Evolutionary conservation across 2,888 invertebrate species (phyloP).

Genomic region (Bruchidius siliquastri): DNA sequence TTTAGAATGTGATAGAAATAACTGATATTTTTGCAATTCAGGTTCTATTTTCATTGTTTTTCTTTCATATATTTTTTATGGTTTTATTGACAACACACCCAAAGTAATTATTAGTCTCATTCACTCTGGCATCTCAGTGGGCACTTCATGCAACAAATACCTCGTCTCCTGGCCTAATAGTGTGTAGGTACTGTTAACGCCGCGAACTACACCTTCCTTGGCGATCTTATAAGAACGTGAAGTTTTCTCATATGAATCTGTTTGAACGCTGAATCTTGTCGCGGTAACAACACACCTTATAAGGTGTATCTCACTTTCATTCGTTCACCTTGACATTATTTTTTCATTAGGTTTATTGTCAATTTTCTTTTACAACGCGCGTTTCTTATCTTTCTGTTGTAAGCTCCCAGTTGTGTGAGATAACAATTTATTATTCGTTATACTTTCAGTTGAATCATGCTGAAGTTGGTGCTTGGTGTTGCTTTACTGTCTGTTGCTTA

Average conservation of each 20-base stretch:
- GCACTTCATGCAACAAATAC: background rate
- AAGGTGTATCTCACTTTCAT: background rate
- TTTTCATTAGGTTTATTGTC: background rate
- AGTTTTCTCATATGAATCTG: background rate
- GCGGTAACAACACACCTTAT: background rate
- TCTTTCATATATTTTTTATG: no score
- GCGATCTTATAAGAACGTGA: background rate
- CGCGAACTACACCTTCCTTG: constrained; percentile 3
- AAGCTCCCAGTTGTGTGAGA: background rate
- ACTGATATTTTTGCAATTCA: no score
- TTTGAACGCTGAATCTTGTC: background rate
- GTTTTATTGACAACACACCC: no score
- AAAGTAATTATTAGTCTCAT: background rate
- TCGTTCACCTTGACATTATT: background rate
- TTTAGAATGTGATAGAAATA: no score
- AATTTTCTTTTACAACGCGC: background rate
- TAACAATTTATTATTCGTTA: background rate
- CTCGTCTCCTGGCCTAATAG: background rate
- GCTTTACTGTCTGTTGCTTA: background rate
- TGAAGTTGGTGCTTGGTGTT: background rate
- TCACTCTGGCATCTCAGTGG: background rate
- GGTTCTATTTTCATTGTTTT: no score
- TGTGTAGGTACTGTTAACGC: constrained; percentile 7
- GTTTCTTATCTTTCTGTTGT: background rate
- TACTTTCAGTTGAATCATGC: background rate